These are phyloP conservation scores for Neuroterus valhalla DNA, from an alignment of 1,140 invertebrate species.

Conservation along the genomic window DNA sequence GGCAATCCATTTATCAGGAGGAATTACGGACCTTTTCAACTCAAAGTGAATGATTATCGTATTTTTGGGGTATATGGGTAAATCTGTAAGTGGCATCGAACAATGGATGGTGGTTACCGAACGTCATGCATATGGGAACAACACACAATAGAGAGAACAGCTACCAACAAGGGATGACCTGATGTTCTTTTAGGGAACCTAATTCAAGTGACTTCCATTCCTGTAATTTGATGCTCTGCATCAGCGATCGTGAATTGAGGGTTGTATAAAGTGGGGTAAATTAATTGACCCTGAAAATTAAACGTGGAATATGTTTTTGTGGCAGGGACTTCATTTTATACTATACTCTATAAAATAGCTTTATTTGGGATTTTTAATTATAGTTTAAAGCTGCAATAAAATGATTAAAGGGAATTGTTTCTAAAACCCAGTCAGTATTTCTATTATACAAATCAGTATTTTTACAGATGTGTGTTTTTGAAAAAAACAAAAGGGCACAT, in stretches of 20 bases:
- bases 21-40: background rate
- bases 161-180: conserved; percentile 30
- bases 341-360: background rate
- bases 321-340: background rate
- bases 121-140: conserved; percentile 17
- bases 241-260: background rate
- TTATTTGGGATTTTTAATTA: background rate
- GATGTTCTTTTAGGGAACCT: conserved; percentile 34
- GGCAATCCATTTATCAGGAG: too few relatives aligned
- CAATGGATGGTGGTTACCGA: conserved; percentile 7
- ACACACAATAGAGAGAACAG: conserved; percentile 17
- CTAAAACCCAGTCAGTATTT: too few relatives aligned
- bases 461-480: too few relatives aligned
- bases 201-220: conserved; percentile 17
- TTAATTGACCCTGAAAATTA: conserved; percentile 12
- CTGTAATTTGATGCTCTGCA: conserved; percentile 48
- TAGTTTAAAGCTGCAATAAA: background rate
- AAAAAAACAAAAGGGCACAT: too few relatives aligned
- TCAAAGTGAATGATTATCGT: background rate
- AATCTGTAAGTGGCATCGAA: background rate
- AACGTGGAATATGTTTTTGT: background rate
- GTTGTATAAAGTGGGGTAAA: conserved; percentile 3
- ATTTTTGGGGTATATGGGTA: background rate
- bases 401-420: background rate
- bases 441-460: too few relatives aligned